Evolutionary conservation across 2,888 invertebrate species (phyloP), one percentile per base, ranked within the genome.

Genomic region (Metalampra italica): DNA sequence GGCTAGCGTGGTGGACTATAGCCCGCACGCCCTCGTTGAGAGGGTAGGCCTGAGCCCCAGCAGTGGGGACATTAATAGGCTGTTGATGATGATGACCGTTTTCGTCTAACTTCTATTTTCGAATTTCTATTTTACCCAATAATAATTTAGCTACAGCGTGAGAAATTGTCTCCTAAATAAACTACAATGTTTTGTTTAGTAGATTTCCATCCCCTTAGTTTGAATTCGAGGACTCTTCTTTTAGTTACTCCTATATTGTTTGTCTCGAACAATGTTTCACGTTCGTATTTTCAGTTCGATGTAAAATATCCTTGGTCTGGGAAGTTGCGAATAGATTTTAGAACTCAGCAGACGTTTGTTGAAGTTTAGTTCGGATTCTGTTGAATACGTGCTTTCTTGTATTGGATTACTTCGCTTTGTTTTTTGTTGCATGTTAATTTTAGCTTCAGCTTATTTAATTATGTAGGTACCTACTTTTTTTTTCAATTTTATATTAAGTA

Each of bases 241-340:
- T 53, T 55, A 46, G 43, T 52, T 43, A 47, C 49, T 41, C 42
- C 46, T 51, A 55, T 57, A n/a, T 52, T 55, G 57, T 54, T 55
- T 52, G 42, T 52, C 49, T 52, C 47, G 52, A 55, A 54, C 55
- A 57, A 51, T 55, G 57, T 57, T 55, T 52, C 53, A 37, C 51
- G 40, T 53, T 49, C 51, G 52, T 57, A 54, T 57, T 55, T 57
- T 51, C 48, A 53, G 52, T 57, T 54, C 49, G 44, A 54, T 57
- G 54, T 56, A 53, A 57, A 57, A 62, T 60, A 58, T 57, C 55
- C 53, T 52, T 54, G 52, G 59, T 64, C 60, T 64, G 54, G 47
- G 59, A 69, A 73, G 56, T 69, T 69, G 42, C 34, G 56, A 60
- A 66, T 57, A 59, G 59, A 64, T 69, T 60, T 54, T 54, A 55